Conservation (phyloP, 2,888 invertebrate species). For the Cataglyphis cursor region DNA sequence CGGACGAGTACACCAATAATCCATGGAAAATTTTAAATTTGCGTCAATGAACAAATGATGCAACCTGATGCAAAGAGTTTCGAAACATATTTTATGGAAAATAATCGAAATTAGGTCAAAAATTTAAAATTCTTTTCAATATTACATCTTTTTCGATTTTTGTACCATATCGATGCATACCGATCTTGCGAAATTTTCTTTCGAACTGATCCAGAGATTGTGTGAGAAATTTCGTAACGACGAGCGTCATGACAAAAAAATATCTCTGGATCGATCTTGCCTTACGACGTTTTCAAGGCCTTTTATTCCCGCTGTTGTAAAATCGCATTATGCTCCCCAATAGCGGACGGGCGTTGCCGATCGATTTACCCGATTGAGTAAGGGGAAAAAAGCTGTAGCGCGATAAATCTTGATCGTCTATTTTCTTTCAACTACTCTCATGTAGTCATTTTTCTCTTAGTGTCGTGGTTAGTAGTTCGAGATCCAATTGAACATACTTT, state of each 20-base stretch:
- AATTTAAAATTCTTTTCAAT: not conserved
- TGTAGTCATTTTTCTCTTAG: slow-evolving; percentile 38
- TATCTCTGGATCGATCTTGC: slow-evolving; percentile 27
- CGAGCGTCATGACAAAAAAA: not conserved
- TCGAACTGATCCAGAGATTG: not conserved
- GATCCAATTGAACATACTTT: slow-evolving; percentile 30
- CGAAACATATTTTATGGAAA: slow-evolving; percentile 1
- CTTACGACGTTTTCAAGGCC: slow-evolving; percentile 41
- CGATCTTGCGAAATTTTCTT: not conserved
- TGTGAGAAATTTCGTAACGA: slow-evolving; percentile 1
- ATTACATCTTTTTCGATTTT: not conserved
- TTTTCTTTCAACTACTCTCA: slow-evolving; percentile 35
- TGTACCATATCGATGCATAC: not conserved
- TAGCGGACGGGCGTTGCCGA: slow-evolving; percentile 35
- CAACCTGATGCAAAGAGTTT: not conserved
- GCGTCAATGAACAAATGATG: not conserved
- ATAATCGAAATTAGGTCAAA: not conserved
- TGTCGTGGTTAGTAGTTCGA: slow-evolving; percentile 41
- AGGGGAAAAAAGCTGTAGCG: slow-evolving; percentile 48
- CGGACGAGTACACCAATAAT: not conserved
- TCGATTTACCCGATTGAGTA: slow-evolving; percentile 44
- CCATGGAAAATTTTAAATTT: slow-evolving; percentile 11
- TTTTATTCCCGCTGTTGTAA: slow-evolving; percentile 46
- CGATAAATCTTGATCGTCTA: slow-evolving; percentile 53
- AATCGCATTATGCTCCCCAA: slow-evolving; percentile 52